Percentiles rank a stretch among this genome's conserved stretches.
Evolutionary conservation across 2,888 invertebrate genomes (phyloP).

Genomic region (Neelides folsomi): DNA sequence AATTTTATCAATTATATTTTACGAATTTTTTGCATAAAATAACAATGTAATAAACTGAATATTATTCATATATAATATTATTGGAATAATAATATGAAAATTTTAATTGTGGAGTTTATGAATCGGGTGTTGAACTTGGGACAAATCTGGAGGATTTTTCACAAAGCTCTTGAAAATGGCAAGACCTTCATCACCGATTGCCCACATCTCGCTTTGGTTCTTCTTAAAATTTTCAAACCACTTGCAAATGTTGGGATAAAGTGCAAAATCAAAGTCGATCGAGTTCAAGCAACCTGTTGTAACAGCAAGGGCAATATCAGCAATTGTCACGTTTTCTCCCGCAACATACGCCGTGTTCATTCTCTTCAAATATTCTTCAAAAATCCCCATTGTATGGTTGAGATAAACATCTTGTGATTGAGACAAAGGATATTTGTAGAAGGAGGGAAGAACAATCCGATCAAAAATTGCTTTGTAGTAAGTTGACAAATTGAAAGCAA

Average conservation of each 20-base stretch:
- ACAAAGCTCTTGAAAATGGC: constrained; percentile 53
- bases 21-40: no score
- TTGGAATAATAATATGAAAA: no score
- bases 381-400: constrained; percentile 50
- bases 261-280: constrained; percentile 50
- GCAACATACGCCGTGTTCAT: constrained; percentile 52
- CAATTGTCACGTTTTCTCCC: constrained; percentile 55
- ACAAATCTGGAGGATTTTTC: constrained; percentile 58
- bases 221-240: constrained; percentile 27
- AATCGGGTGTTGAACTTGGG: constrained; percentile 56
- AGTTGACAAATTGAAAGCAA: constrained; percentile 62
- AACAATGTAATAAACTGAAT: no score
- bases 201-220: constrained; percentile 46
- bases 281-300: constrained; percentile 61
- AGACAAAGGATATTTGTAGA: constrained; percentile 58
- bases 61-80: no score
- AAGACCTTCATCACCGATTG: constrained; percentile 54
- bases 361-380: constrained; percentile 53
- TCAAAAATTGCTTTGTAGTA: constrained; percentile 57
- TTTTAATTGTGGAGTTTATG: constrained; percentile 38
- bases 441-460: constrained; percentile 60
- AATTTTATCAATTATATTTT: no score
- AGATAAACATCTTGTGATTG: constrained; percentile 54
- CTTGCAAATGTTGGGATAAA: constrained; percentile 41
- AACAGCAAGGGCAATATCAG: constrained; percentile 57